phyloP scores from a whole-genome alignment of 2,888 invertebrate species.

The Litoditis marina region DNA sequence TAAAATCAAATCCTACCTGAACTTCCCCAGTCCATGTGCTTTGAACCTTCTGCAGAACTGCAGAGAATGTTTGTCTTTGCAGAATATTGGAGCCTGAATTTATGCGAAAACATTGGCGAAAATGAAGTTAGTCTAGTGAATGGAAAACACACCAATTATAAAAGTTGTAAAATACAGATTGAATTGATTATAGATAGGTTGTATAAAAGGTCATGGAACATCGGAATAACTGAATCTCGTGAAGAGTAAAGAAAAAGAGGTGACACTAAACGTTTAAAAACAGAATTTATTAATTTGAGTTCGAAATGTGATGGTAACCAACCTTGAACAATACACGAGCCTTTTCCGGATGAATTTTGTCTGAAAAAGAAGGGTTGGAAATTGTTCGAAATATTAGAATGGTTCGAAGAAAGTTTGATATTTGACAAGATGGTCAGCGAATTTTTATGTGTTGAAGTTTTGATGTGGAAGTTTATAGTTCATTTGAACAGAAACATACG shows the following conservation, averaged over 20 bases:
- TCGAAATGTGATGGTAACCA: not conserved
- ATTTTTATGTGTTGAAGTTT: not conserved
- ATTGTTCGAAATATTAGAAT: not conserved
- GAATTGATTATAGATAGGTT: too few relatives aligned
- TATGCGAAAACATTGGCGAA: too few relatives aligned
- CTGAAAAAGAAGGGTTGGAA: slow-evolving; percentile 25
- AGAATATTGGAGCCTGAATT: slow-evolving; percentile 39
- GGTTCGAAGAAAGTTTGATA: not conserved
- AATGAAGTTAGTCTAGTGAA: too few relatives aligned
- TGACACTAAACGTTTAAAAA: too few relatives aligned
- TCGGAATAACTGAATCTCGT: too few relatives aligned
- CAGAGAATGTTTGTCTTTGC: slow-evolving; percentile 47
- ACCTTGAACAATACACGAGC: slow-evolving; percentile 18
- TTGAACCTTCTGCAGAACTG: slow-evolving; percentile 47
- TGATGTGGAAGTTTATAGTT: too few relatives aligned
- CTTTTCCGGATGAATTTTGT: slow-evolving; percentile 47
- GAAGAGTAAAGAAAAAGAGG: too few relatives aligned
- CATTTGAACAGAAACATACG: too few relatives aligned
- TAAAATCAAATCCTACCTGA: slow-evolving; percentile 16
- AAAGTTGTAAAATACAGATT: too few relatives aligned
- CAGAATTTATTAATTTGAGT: too few relatives aligned
- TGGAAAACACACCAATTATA: too few relatives aligned
- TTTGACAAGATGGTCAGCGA: not conserved
- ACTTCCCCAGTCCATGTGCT: slow-evolving; percentile 46
- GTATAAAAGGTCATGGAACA: too few relatives aligned